Evolutionary conservation across 2,113 vertebrate genomes (phyloP), one percentile per base, ranked within the genome.

Genomic region (Glareola pratincola): DNA sequence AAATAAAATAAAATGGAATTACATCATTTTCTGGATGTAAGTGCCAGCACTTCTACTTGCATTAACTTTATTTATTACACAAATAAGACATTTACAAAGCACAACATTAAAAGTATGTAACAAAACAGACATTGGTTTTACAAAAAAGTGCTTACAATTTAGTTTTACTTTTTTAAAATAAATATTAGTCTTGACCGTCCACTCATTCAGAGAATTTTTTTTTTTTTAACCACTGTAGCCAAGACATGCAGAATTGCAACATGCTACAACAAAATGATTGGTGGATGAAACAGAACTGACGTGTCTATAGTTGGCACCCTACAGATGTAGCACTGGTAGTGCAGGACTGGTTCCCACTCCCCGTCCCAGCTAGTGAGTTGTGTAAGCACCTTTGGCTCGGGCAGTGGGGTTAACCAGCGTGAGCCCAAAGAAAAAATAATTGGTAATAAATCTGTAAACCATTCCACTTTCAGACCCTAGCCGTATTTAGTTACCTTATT

Each of bases 101-200:
- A 99, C 99, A 98, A 98, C 98, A 98, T 98, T 98, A 98, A 99
- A 99, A 99, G 98, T 98, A 98, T 98, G 98, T 98, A 98, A 98
- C 98, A 99, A 99, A 99, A 99, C 98, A 99, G 98, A 99, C 98
- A 97, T 98, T 98, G 98, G 97, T 98, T 98, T 98, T 98, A 98
- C 98, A 98, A 98, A 97, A 99, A 99, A 99, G 99, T 99, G 99
- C 99, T 99, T 99, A 99, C 99, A 99, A 96, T 98, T 99, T 98
- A 97, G 91, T 96, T 95, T 96, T 97, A 95, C 98, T 98, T 98
- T 98, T 98, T 99, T 99, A 99, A 98, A 99, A 99, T 99, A 99
- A 99, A 99, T 99, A 99, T 98, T 98, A 98, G 99, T 99, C 98
- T 98, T 96, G 97, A 98, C 92, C 90, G 97, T 96, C 97, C 97